These are phyloP conservation scores for Gopherus flavomarginatus DNA, from an alignment of 2,113 vertebrate genomes.

Conservation along the genomic window DNA sequence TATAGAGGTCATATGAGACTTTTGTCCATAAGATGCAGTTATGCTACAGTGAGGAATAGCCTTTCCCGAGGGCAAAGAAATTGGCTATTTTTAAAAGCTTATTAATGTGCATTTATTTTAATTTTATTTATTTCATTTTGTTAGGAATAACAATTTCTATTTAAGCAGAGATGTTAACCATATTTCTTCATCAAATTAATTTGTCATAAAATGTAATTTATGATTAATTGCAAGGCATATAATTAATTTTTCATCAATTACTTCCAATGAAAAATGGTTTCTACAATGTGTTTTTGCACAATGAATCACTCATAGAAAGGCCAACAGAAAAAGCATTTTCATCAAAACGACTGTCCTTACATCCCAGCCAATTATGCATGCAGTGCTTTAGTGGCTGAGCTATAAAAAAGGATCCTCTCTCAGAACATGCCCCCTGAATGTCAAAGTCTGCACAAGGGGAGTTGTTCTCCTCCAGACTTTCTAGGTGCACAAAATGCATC, in stretches of 20 bases:
- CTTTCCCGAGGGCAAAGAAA: neutral
- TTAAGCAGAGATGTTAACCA: neutral
- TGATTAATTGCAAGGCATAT: neutral
- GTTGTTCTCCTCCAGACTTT: neutral
- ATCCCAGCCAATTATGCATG: neutral
- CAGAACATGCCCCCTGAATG: neutral
- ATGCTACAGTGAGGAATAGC: neutral
- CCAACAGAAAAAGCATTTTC: neutral
- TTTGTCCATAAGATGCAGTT: neutral
- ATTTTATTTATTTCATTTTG: neutral
- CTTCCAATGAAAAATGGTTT: neutral
- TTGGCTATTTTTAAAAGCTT: accelerated
- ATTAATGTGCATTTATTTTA: neutral
- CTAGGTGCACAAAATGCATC: neutral
- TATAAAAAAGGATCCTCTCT: neutral
- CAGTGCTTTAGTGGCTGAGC: neutral
- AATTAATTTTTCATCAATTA: neutral
- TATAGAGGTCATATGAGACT: neutral
- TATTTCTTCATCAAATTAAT: neutral
- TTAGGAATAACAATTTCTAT: neutral
- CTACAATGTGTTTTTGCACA: neutral
- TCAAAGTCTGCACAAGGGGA: neutral
- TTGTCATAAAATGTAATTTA: neutral
- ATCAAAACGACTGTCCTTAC: neutral
- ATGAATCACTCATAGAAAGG: neutral